Base-by-base conservation (phyloP, 2,888 invertebrate species). In the Noctua pronuba region DNA sequence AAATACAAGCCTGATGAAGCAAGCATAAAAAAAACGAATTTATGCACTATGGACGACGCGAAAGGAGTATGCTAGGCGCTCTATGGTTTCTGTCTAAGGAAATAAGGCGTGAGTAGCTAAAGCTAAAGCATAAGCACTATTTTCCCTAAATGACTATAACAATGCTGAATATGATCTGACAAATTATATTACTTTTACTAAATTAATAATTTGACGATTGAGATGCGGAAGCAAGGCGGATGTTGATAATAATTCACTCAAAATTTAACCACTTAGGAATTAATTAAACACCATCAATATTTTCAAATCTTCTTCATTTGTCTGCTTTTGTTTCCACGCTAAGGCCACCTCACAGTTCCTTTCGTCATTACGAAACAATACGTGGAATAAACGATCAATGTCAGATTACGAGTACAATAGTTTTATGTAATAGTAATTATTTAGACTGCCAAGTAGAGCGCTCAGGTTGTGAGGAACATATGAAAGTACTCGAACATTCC, bases 361-460 rank as follows among this genome's bases (percentile, higher is more conserved):
- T 86, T 82, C 73, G 67, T 69, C 75, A 75, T 85, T 41, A 31
- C 62, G 64, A 80, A 81, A 88, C 86, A 82, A 82, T 76, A 74
- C 75, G 31, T 77, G 69, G 79, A 79, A 79, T 90, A 87, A 86
- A 88, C 88, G 90, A 93, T 93, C 94, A 94, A 94, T 93, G 90
- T 92, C 92, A 92, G 88, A 88, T 87, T 85, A 73, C 38, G 67
- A 90, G 90, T 73, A 95, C 94, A 95, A 94, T 93, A 82, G 90
- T 75, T 67, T 81, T 81, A 93, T 91, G 90, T 92, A 94, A 95
- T 88, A 80, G 84, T 87, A 87, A 91, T 93, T 91, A 93, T 91
- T 87, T 82, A 82, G 89, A 89, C 88, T 88, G 86, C 82, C 85
- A 88, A 62, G 71, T 67, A 73, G 62, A 38, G 41, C 41, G 46